These are phyloP conservation scores for Eupithecia vulgata DNA, from an alignment of 2,888 invertebrate genomes.

Conservation along the genomic window DNA sequence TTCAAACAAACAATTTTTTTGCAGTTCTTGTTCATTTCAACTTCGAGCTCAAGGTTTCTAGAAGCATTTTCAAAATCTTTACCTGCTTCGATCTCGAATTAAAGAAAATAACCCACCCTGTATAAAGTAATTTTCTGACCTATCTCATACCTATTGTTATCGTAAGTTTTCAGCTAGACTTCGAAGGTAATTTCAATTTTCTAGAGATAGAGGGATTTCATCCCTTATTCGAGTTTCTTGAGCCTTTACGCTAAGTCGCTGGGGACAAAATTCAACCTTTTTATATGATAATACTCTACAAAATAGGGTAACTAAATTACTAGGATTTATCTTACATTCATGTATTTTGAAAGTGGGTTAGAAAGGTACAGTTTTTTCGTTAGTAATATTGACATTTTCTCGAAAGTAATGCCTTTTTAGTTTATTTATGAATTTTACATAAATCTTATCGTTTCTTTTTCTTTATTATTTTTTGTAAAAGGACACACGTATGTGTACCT, in stretches of 20 bases:
- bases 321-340: background rate
- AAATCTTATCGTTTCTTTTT: background rate
- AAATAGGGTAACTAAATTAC: slow-evolving; percentile 1
- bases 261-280: slow-evolving; percentile 5
- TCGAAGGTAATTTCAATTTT: slow-evolving; percentile 6
- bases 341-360: background rate
- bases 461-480: too few species aligned
- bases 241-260: background rate
- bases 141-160: background rate
- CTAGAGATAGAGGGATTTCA: slow-evolving; percentile 5
- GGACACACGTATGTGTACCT: too few species aligned
- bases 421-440: background rate
- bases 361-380: background rate
- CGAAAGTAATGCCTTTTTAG: background rate
- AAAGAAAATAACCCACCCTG: background rate
- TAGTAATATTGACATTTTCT: background rate
- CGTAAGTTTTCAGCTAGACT: slow-evolving; percentile 1
- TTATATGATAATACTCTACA: background rate
- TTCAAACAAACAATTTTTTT: background rate
- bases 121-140: background rate
- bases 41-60: background rate
- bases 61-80: background rate
- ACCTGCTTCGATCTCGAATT: background rate
- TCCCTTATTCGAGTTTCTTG: background rate
- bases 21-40: background rate